Evolutionary conservation across 2,888 invertebrate species (phyloP).

Genomic region (Hirtodrosophila alboralis): DNA sequence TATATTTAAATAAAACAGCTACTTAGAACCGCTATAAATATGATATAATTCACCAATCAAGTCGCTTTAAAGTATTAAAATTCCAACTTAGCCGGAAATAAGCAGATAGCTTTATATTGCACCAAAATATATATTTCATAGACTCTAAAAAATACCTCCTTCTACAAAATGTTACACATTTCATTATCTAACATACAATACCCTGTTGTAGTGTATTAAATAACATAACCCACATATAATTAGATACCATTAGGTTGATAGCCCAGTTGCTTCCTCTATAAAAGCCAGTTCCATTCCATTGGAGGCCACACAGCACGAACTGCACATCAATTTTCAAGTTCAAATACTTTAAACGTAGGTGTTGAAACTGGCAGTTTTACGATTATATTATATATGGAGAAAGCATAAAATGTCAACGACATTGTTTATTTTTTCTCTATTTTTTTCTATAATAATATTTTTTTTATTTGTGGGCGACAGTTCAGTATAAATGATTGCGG

Average conservation of each 20-base stretch:
- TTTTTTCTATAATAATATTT: no score
- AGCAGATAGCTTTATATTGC: no score
- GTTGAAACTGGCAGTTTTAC: slow-evolving; percentile 29
- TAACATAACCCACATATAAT: slow-evolving; percentile 68
- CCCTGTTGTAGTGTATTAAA: background rate
- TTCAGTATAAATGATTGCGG: slow-evolving; percentile 10
- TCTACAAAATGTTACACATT: no score
- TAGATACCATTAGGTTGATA: slow-evolving; percentile 64
- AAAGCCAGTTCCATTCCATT: slow-evolving; percentile 19
- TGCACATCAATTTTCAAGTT: slow-evolving; percentile 48
- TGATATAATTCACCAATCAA: no score
- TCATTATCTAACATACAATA: no score
- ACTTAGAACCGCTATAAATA: no score
- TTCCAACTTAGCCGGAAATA: no score
- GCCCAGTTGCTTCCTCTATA: slow-evolving; percentile 31
- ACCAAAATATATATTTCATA: no score
- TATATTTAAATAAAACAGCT: no score
- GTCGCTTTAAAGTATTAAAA: no score
- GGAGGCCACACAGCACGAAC: slow-evolving; percentile 56
- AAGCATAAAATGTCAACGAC: slow-evolving; percentile 43
- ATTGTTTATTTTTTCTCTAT: slow-evolving; percentile 1
- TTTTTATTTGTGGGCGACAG: slow-evolving; percentile 30
- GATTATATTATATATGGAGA: slow-evolving; percentile 23
- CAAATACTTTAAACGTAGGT: slow-evolving; percentile 47
- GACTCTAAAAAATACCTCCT: no score